phyloP scores from a whole-genome alignment of 2,113 vertebrate genomes.

The Rutilus rutilus region DNA sequence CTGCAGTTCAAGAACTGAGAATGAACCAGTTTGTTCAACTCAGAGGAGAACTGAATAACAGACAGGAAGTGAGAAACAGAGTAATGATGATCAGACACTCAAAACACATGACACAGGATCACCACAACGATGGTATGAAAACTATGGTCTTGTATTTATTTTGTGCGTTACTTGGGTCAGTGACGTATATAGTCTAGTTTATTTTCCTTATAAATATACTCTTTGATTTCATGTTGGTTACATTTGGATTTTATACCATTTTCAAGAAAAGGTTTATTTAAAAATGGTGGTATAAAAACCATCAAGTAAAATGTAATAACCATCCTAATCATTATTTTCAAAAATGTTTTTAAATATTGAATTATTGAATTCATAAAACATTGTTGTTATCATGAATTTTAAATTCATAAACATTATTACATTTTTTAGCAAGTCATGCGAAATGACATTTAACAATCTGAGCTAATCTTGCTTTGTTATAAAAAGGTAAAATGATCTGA shows the following conservation, averaged over 20 bases:
- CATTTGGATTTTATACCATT: background rate
- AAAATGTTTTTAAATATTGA: background rate
- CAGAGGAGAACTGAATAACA: conserved; percentile 47
- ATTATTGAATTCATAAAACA: background rate
- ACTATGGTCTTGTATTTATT: background rate
- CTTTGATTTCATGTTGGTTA: background rate
- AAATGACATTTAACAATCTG: background rate
- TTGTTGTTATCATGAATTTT: background rate
- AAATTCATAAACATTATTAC: background rate
- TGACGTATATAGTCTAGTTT: background rate
- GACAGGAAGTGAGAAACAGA: conserved; percentile 37
- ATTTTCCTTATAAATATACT: background rate
- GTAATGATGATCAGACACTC: conserved; percentile 57
- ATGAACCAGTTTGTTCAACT: conserved; percentile 63
- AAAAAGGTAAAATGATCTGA: background rate
- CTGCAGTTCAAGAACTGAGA: conserved; percentile 32
- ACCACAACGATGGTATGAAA: conserved; percentile 36
- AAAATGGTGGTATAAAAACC: background rate
- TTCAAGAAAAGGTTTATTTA: background rate
- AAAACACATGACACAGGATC: conserved; percentile 41
- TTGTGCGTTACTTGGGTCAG: background rate
- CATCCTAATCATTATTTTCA: background rate
- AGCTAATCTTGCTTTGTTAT: background rate
- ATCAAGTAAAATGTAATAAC: background rate
- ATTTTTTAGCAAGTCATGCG: background rate